Percentiles rank a stretch among this genome's conserved stretches.
These are phyloP conservation scores for Coremacera marginata DNA, from an alignment of 2,888 invertebrate species.

Conservation along the genomic window DNA sequence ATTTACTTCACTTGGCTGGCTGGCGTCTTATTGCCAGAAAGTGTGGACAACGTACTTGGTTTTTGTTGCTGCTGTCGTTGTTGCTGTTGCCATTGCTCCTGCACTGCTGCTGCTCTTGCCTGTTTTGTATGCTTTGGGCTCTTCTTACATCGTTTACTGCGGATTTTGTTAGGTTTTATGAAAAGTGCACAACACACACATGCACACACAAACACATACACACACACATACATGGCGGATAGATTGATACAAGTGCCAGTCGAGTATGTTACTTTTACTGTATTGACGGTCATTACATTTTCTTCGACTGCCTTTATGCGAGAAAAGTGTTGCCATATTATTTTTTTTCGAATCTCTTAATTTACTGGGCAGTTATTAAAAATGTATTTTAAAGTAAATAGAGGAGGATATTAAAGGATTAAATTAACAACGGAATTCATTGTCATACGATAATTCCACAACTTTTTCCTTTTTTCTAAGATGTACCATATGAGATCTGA, in stretches of 20 bases:
- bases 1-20: background rate
- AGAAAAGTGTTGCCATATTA: background rate
- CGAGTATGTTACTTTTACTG: background rate
- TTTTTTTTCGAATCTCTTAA: too few species aligned
- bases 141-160: background rate
- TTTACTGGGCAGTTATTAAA: too few species aligned
- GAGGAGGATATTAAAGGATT: too few species aligned
- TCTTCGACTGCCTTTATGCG: background rate
- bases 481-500: too few species aligned
- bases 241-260: conserved; percentile 8
- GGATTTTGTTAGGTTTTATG: conserved; percentile 27
- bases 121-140: conserved; percentile 2
- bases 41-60: conserved; percentile 18
- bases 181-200: conserved; percentile 40
- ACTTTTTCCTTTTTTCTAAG: too few species aligned
- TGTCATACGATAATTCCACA: too few species aligned
- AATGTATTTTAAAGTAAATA: too few species aligned
- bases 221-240: conserved; percentile 9
- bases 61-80: conserved; percentile 11
- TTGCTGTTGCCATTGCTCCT: background rate
- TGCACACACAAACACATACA: conserved; percentile 19
- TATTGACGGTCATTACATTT: conserved; percentile 13
- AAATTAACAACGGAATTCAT: too few species aligned
- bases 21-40: conserved; percentile 12
- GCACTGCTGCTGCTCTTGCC: background rate